Percentiles rank a stretch among this genome's conserved stretches.
These are phyloP conservation scores for Ylistrum balloti DNA, from an alignment of 1,140 invertebrate species.

Conservation along the genomic window DNA sequence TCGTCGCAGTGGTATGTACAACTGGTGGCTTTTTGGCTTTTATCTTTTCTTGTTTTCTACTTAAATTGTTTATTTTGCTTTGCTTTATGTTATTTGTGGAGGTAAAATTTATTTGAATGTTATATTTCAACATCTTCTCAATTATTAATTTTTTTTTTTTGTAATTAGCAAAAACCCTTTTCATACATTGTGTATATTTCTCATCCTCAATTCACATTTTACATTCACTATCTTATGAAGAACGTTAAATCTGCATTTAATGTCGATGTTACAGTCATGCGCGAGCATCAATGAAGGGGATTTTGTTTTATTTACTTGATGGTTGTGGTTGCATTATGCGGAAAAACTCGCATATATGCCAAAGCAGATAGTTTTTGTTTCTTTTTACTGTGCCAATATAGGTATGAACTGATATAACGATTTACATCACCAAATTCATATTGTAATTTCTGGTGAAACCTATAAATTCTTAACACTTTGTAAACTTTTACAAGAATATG, in stretches of 20 bases:
- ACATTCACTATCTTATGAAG: background rate
- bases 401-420: background rate
- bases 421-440: background rate
- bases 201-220: background rate
- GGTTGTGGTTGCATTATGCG: background rate
- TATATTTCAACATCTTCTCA: background rate
- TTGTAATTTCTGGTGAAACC: too few relatives aligned
- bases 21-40: background rate
- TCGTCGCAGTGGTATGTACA: background rate
- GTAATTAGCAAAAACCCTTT: background rate
- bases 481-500: too few relatives aligned
- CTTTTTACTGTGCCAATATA: background rate
- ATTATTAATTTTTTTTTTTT: background rate
- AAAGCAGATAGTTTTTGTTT: background rate
- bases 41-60: background rate
- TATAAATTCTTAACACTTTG: too few relatives aligned
- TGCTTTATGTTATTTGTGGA: background rate
- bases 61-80: background rate
- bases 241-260: background rate
- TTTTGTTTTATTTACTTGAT: background rate
- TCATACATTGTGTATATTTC: background rate
- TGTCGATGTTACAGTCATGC: background rate
- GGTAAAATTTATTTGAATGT: background rate
- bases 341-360: background rate
- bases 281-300: background rate